Percentiles rank a stretch among this genome's conserved stretches.
These are phyloP conservation scores for Yponomeuta plumbellus DNA, from an alignment of 2,888 invertebrate species.

Conservation along the genomic window DNA sequence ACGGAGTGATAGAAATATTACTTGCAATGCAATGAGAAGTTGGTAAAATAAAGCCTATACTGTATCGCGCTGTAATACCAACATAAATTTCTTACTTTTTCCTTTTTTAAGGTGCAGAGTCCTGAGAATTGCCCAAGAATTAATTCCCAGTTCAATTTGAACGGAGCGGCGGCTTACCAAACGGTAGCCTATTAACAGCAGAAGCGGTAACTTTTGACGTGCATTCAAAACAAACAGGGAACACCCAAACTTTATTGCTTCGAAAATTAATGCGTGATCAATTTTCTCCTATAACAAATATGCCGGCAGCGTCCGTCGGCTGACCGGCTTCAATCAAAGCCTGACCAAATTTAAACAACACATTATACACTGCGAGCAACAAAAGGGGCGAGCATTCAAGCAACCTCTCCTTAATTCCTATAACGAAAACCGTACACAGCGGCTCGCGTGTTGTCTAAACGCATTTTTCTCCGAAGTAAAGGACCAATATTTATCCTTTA, in stretches of 20 bases:
- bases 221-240: conserved; percentile 47
- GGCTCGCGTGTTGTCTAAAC: conserved; percentile 59
- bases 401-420: conserved; percentile 58
- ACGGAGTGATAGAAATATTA: conserved; percentile 3
- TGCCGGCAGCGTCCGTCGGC: conserved; percentile 25
- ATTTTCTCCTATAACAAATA: conserved; percentile 31
- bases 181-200: conserved; percentile 16
- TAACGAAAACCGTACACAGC: conserved; percentile 71
- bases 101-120: neutral
- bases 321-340: conserved; percentile 41
- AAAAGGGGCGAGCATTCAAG: conserved; percentile 44
- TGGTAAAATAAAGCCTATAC: neutral
- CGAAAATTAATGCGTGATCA: conserved; percentile 58
- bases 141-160: neutral
- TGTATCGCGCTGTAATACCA: neutral
- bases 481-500: conserved; percentile 68
- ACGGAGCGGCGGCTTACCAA: neutral
- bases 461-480: conserved; percentile 72
- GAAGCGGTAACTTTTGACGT: conserved; percentile 35
- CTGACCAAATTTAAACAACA: conserved; percentile 38
- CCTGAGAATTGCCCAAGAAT: neutral
- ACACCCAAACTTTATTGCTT: conserved; percentile 40
- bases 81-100: neutral
- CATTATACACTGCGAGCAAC: conserved; percentile 38
- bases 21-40: neutral